These are phyloP conservation scores for Sthenelais limicola DNA, from an alignment of 2,888 invertebrate genomes.

Conservation along the genomic window DNA sequence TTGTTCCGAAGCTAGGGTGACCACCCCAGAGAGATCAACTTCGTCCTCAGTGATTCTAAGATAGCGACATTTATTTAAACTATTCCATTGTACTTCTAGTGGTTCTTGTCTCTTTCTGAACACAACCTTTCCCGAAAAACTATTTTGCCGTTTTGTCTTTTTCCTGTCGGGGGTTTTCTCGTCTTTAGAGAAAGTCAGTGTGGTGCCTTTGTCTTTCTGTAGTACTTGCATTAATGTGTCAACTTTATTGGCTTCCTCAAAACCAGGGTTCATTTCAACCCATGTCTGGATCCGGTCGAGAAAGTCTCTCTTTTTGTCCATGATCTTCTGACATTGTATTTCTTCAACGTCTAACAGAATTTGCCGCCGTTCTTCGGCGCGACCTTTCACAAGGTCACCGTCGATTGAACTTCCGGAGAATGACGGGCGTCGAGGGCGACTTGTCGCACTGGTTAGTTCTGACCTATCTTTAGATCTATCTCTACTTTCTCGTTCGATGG, in stretches of 20 bases:
- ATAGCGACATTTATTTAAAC: conserved; percentile 66
- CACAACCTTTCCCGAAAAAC: background rate
- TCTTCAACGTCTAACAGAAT: conserved; percentile 61
- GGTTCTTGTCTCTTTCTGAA: background rate
- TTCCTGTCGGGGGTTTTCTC: background rate
- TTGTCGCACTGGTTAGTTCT: background rate
- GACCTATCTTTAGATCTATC: background rate
- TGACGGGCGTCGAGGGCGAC: background rate
- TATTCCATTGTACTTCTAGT: conserved; percentile 60
- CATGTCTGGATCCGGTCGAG: conserved; percentile 32
- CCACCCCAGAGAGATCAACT: conserved; percentile 63
- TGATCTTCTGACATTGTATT: conserved; percentile 52
- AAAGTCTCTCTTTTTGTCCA: conserved; percentile 52
- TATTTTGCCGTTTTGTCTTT: background rate
- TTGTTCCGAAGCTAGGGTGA: conserved; percentile 63
- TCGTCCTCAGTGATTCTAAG: conserved; percentile 61
- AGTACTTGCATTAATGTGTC: background rate
- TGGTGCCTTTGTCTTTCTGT: background rate
- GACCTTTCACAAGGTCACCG: conserved; percentile 58
- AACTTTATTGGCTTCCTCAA: background rate
- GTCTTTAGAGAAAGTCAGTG: background rate
- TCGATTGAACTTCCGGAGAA: conserved; percentile 53
- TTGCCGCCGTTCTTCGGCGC: conserved; percentile 60
- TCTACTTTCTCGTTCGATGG: background rate
- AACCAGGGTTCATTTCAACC: conserved; percentile 13